Conservation (phyloP, 1,140 invertebrate genomes). For the Brachionus koreanus region DNA sequence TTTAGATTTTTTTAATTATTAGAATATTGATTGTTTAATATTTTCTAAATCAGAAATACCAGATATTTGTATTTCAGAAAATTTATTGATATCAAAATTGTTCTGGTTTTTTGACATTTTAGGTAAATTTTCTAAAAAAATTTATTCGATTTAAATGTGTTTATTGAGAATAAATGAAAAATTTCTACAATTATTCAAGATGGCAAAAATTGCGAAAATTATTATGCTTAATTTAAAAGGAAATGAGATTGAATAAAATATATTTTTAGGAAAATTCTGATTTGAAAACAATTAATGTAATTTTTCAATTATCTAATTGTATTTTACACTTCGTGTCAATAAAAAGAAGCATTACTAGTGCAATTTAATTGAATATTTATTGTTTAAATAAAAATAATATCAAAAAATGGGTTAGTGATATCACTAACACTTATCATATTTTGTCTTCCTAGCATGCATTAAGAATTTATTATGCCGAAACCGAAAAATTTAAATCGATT, state of each 20-base stretch:
- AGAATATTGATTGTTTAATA: too few relatives aligned
- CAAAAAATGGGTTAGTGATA: not conserved
- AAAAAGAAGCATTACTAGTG: not conserved
- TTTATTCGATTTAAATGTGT: too few relatives aligned
- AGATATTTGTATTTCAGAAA: constrained; percentile 35
- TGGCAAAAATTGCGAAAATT: not conserved
- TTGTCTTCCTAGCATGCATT: too few relatives aligned
- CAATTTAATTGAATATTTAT: not conserved
- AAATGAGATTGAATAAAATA: not conserved
- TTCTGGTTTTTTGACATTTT: not conserved
- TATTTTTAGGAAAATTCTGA: not conserved
- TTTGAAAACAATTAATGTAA: not conserved
- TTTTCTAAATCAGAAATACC: not conserved
- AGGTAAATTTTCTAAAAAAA: too few relatives aligned
- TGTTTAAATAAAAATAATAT: not conserved
- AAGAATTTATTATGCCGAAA: too few relatives aligned
- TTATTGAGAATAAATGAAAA: too few relatives aligned
- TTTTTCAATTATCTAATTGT: not conserved
- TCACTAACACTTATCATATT: too few relatives aligned
- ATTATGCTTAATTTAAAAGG: not conserved
- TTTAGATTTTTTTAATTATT: not conserved
- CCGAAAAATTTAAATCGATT: too few relatives aligned
- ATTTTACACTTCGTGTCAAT: constrained; percentile 4
- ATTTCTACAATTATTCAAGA: too few relatives aligned
- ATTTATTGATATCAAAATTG: not conserved